phyloP scores from a whole-genome alignment of 2,888 invertebrate species.

The Hydrotaea cyrtoneurina region DNA sequence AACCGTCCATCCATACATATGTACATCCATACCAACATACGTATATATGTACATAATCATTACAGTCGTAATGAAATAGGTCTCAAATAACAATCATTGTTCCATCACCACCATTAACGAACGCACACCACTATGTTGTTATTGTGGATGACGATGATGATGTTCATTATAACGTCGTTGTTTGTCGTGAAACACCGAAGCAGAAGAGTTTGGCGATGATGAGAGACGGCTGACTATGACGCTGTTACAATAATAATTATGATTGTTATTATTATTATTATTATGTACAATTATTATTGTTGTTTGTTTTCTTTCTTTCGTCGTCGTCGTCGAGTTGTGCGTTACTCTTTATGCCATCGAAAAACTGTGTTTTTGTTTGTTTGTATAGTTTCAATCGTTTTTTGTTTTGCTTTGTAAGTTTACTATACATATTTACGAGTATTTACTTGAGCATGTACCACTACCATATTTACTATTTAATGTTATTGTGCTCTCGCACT shows the following conservation, averaged over 20 bases:
- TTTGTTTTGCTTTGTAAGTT: conserved; percentile 60
- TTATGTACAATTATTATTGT: conserved; percentile 46
- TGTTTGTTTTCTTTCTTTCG: conserved; percentile 25
- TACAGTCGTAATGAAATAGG: conserved; percentile 38
- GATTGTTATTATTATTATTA: conserved; percentile 30
- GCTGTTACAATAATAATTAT: conserved; percentile 58
- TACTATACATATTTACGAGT: conserved; percentile 4
- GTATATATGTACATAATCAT: conserved; percentile 30
- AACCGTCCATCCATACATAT: neutral
- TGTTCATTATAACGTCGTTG: neutral
- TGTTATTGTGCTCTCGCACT: conserved; percentile 12
- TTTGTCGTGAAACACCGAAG: neutral
- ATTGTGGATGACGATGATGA: conserved; percentile 12
- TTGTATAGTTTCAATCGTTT: conserved; percentile 39
- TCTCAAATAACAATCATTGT: conserved; percentile 57
- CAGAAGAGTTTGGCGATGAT: conserved; percentile 2
- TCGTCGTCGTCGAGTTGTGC: neutral
- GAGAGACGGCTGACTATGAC: conserved; percentile 45
- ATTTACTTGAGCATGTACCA: neutral
- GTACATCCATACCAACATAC: neutral
- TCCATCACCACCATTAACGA: conserved; percentile 12
- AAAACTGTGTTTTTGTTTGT: conserved; percentile 4
- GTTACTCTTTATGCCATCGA: too few relatives aligned
- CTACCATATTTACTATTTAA: neutral
- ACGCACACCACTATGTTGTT: neutral